Evolutionary conservation across 2,113 vertebrate species (phyloP).

Genomic region (Scomber japonicus): DNA sequence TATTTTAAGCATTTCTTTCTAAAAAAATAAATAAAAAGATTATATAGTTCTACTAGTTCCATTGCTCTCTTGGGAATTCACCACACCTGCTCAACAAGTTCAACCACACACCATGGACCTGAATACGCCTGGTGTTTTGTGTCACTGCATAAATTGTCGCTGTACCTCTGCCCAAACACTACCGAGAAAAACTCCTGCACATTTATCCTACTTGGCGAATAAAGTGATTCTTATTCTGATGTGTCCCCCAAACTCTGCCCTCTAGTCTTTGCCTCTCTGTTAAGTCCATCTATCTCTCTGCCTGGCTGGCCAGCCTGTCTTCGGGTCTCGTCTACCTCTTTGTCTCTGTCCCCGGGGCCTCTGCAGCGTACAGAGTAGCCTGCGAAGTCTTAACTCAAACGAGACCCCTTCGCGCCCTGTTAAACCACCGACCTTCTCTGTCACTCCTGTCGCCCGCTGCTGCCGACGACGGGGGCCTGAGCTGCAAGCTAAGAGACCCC

Average conservation of each 20-base stretch:
- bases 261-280: conserved; percentile 51
- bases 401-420: conserved; percentile 77
- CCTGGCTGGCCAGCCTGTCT: conserved; percentile 66
- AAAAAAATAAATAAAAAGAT: conserved; percentile 47
- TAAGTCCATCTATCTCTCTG: conserved; percentile 74
- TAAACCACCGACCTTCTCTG: conserved; percentile 84
- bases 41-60: background rate
- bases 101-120: conserved; percentile 24
- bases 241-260: conserved; percentile 69
- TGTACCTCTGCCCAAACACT: conserved; percentile 2
- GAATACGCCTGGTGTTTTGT: conserved; percentile 35
- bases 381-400: conserved; percentile 74
- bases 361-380: conserved; percentile 64
- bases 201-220: conserved; percentile 61
- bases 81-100: conserved; percentile 61
- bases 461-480: conserved; percentile 68
- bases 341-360: conserved; percentile 74
- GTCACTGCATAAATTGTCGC: conserved; percentile 33
- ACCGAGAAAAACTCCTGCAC: conserved; percentile 22
- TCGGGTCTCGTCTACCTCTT: conserved; percentile 64
- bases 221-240: conserved; percentile 62
- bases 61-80: conserved; percentile 29
- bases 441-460: conserved; percentile 73
- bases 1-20: conserved; percentile 21
- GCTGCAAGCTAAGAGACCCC: conserved; percentile 78